Conservation (phyloP, 2,113 vertebrate genomes). For the Malurus melanocephalus region DNA sequence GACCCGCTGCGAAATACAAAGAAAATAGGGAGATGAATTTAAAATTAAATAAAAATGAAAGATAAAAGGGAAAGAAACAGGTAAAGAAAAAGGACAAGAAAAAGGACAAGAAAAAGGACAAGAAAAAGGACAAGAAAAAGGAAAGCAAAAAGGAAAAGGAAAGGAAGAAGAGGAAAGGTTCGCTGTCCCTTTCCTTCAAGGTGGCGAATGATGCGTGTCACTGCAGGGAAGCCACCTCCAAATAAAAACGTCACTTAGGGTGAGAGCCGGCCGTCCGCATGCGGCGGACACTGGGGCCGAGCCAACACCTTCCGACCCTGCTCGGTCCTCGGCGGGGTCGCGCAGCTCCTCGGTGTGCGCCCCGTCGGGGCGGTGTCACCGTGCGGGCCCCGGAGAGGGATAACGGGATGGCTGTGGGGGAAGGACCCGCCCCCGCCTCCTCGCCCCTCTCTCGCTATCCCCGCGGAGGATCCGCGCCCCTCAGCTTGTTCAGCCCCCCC, state of each 20-base stretch:
- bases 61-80: neutral
- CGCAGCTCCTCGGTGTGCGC: neutral
- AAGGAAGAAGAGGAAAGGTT: neutral
- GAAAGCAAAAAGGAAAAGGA: neutral
- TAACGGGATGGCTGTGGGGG: rapidly evolving
- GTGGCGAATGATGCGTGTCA: neutral
- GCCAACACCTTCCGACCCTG: neutral
- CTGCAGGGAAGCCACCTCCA: neutral
- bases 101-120: neutral
- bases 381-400: neutral
- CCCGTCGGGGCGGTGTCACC: neutral
- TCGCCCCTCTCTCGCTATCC: neutral
- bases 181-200: neutral
- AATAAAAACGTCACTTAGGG: neutral
- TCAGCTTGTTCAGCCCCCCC: too few relatives aligned
- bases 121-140: neutral
- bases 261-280: neutral
- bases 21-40: neutral
- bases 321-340: neutral
- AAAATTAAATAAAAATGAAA: neutral
- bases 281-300: neutral
- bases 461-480: neutral
- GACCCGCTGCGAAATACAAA: neutral
- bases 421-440: rapidly evolving
- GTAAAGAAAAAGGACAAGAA: neutral